Base-by-base conservation (phyloP, 2,888 invertebrate genomes). In the Drosophila pseudotalamancana region DNA sequence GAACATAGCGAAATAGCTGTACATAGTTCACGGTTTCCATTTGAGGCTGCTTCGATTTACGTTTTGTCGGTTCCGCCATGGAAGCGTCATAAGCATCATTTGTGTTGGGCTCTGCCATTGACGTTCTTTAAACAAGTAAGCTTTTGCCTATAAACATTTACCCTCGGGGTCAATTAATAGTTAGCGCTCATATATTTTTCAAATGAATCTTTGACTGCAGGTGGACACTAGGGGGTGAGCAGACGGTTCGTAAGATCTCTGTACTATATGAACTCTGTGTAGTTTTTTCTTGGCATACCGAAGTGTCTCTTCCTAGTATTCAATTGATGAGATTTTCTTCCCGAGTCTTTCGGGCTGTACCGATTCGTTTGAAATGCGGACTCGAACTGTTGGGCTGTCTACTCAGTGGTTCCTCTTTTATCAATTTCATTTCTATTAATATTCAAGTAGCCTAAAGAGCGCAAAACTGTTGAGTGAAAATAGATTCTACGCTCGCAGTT, bases 1-100 rank as follows among this genome's bases (percentile, higher is more conserved):
- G 93, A 37, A 94, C 94, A 89, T 93, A 95, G 76, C 94, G 93
- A 83, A 93, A 94, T 0, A 90, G 81, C 23, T 87, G 56, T 16
- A 67, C 61, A 54, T 80, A 90, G 61, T 78, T 86, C 2, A 90
- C 73, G 12, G 68, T 61, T 0, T 64, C 34, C 55, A 45, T 16
- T 29, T 55, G 6, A 3, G 56, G 51, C 12, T 63, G 12, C 23
- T 71, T 61, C 11, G 46, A 43, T 32, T 72, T 66, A 6, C 48
- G 6, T 37, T 73, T 72, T 1, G 68, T 66, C n/a, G 42, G 45
- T 19, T 63, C 77, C 8, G 19, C 25, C 21, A 56, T 65, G 25
- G 31, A 25, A 5, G 34, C 60, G 34, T 42, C 67, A 5, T 57
- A 51, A 4, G 42, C 62, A 27, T 39, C 63, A 14, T 40, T 64